Evolutionary conservation across 1,140 invertebrate genomes (phyloP).

Genomic region (Colletes gigas): DNA sequence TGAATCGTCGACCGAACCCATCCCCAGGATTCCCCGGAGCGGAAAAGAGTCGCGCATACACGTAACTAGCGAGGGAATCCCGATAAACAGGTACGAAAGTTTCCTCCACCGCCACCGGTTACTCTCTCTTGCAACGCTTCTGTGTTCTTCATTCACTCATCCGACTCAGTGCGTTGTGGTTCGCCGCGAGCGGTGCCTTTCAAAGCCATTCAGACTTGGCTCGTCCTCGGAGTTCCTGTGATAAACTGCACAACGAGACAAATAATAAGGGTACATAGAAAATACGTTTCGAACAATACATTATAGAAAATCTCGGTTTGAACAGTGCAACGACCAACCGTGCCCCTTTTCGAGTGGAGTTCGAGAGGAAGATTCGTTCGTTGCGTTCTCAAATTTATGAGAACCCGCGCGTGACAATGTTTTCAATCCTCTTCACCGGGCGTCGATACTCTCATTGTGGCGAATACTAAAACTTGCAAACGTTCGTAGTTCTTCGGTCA

Average conservation of each 20-base stretch:
- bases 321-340: no score
- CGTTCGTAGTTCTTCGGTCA: no score
- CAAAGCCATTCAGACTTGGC: constrained; percentile 12
- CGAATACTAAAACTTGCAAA: no score
- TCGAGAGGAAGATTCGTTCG: no score
- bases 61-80: constrained; percentile 26
- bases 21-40: constrained; percentile 15
- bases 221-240: neutral
- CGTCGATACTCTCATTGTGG: no score
- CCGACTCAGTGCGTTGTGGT: constrained; percentile 20
- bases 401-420: no score
- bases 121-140: constrained; percentile 22
- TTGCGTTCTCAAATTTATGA: no score
- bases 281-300: no score
- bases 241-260: neutral
- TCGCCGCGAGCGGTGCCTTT: constrained; percentile 17
- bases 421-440: no score
- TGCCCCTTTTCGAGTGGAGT: no score
- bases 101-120: constrained; percentile 17
- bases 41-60: neutral
- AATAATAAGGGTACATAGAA: no score
- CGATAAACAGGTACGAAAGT: constrained; percentile 45
- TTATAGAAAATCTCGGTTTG: no score
- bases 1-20: constrained; percentile 13
- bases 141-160: constrained; percentile 43